A percentile compares a stretch with the other conserved stretches of the same genome.
These are phyloP conservation scores for Bubalus kerabau DNA, from an alignment of 2,113 vertebrate genomes.

Conservation along the genomic window DNA sequence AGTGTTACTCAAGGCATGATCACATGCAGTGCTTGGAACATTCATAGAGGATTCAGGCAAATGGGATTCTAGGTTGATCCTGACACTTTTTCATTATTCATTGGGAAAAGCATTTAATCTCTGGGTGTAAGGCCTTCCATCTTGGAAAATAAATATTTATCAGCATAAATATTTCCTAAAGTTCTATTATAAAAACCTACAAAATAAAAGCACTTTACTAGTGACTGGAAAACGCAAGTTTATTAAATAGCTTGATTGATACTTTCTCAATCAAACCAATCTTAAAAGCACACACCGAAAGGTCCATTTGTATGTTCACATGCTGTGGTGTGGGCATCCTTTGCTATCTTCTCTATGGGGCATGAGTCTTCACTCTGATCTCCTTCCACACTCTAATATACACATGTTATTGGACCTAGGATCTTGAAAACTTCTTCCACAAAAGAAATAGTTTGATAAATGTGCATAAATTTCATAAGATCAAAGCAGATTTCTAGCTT, in stretches of 20 bases:
- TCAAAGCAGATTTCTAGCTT: not conserved
- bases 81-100: not conserved
- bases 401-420: not conserved
- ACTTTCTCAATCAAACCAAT: not conserved
- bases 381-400: not conserved
- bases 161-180: conserved; percentile 1
- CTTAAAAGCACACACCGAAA: not conserved
- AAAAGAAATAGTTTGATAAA: not conserved
- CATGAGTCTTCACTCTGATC: fast-evolving
- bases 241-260: not conserved
- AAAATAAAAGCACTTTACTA: not conserved
- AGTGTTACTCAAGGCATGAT: not conserved
- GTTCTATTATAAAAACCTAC: not conserved
- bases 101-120: not conserved
- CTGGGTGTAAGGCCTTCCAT: not conserved
- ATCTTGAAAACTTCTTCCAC: not conserved
- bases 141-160: not conserved
- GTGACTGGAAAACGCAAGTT: not conserved
- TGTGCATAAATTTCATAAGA: not conserved
- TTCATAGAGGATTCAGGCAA: not conserved
- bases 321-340: not conserved
- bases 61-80: not conserved
- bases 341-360: not conserved
- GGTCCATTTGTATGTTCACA: not conserved
- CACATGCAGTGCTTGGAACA: not conserved